phyloP scores from a whole-genome alignment of 2,888 invertebrate genomes.

The Theretra japonica region DNA sequence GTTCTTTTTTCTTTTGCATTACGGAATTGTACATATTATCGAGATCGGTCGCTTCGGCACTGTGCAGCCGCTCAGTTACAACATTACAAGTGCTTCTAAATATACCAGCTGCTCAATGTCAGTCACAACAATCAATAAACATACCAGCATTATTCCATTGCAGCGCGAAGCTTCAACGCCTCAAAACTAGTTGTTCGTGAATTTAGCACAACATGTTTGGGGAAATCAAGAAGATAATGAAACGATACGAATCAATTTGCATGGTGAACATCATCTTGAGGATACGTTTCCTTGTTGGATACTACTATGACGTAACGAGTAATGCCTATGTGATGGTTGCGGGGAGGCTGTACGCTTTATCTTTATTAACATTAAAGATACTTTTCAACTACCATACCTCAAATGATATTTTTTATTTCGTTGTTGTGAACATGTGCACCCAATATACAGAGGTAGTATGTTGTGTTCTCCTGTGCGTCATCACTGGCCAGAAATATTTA shows the following conservation, averaged over 20 bases:
- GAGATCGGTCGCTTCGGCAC: no score
- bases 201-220: background rate
- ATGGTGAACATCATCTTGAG: background rate
- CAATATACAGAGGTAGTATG: background rate
- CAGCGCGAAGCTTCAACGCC: no score
- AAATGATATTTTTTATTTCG: background rate
- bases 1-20: no score
- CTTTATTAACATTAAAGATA: background rate
- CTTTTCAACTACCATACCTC: background rate
- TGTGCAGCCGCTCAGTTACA: no score
- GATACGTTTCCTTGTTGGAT: background rate
- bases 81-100: no score
- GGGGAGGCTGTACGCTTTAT: background rate
- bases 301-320: background rate
- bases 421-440: background rate
- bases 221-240: background rate
- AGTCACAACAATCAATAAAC: no score
- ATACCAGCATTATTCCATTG: no score
- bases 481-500: conserved; percentile 4
- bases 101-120: no score
- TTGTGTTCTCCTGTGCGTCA: background rate
- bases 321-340: background rate
- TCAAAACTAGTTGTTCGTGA: no score
- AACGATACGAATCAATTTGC: background rate
- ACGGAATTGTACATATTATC: no score